phyloP scores from a whole-genome alignment of 35 echinoderm and acorn worm genomes.

The Chiridota heheva region DNA sequence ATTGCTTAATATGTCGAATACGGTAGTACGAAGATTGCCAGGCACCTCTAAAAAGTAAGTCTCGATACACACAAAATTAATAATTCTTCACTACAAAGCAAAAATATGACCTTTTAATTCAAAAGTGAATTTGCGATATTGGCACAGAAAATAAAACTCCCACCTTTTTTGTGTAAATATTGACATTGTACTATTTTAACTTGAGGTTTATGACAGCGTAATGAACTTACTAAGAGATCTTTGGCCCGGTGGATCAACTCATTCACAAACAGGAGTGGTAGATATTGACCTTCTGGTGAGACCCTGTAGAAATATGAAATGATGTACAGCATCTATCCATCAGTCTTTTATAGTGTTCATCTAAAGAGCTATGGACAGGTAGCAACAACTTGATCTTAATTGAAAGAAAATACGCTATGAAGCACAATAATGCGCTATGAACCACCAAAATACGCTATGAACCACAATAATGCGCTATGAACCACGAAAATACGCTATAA shows the following conservation, averaged over 20 bases:
- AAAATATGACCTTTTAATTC: neutral
- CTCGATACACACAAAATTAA: neutral
- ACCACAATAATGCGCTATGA: too few species aligned
- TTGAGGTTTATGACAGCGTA: neutral
- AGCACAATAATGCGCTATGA: too few species aligned
- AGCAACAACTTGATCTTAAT: too few species aligned
- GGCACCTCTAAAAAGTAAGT: neutral
- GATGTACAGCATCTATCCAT: neutral
- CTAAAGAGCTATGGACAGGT: too few species aligned
- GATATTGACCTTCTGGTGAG: constrained; percentile 41
- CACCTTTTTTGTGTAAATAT: neutral
- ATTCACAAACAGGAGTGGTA: constrained; percentile 68
- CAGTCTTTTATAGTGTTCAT: neutral
- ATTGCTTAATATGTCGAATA: too few species aligned
- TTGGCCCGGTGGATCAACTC: constrained; percentile 53
- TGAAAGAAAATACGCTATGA: neutral
- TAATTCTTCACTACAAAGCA: neutral
- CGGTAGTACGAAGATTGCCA: too few species aligned
- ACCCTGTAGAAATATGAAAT: constrained; percentile 2
- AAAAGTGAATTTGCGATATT: neutral
- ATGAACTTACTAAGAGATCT: constrained; percentile 59
- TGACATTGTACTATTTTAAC: neutral
- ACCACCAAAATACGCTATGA: too few species aligned
- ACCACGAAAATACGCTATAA: too few species aligned
- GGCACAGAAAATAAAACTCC: neutral